These are phyloP conservation scores for Drosophila flavopinicola DNA, from an alignment of 2,888 invertebrate genomes.

Conservation along the genomic window DNA sequence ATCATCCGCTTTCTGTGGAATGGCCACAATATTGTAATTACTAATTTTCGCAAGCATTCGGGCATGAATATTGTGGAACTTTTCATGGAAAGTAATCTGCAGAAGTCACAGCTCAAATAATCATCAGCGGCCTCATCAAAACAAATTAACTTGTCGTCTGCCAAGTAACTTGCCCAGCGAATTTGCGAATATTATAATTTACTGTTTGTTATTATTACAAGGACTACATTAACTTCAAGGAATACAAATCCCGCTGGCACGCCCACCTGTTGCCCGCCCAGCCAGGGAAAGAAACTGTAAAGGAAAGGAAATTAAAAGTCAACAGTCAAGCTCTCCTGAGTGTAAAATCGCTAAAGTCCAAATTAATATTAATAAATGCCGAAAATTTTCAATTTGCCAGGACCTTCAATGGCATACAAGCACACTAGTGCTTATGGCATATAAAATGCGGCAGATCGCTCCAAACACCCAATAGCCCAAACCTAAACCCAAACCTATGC, in stretches of 20 bases:
- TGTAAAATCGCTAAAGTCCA: constrained; percentile 52
- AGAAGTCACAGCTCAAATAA: constrained; percentile 26
- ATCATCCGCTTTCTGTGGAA: constrained; percentile 38
- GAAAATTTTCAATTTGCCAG: constrained; percentile 53
- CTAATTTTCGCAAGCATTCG: constrained; percentile 44
- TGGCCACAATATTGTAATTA: constrained; percentile 45
- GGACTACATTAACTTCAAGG: constrained; percentile 21
- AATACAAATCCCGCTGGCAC: constrained; percentile 20
- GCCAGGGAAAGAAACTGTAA: constrained; percentile 9
- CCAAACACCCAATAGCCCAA: neutral
- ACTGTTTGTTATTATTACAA: constrained; percentile 59
- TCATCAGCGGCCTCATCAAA: constrained; percentile 36
- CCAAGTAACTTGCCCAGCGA: constrained; percentile 29
- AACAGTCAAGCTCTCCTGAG: constrained; percentile 53
- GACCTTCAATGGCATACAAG: neutral
- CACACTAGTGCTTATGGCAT: constrained; percentile 19
- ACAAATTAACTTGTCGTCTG: constrained; percentile 67
- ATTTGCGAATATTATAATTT: constrained; percentile 64
- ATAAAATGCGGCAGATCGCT: constrained; percentile 49
- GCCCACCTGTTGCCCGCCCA: constrained; percentile 49
- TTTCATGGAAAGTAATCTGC: constrained; percentile 43
- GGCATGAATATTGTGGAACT: constrained; percentile 28
- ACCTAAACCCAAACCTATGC: constrained; percentile 12
- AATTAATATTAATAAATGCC: constrained; percentile 76
- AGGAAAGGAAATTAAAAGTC: constrained; percentile 71